A percentile compares a stretch with the other conserved stretches of the same genome.
Evolutionary conservation across 1,140 invertebrate species (phyloP).

Genomic region (Hirudo medicinalis): DNA sequence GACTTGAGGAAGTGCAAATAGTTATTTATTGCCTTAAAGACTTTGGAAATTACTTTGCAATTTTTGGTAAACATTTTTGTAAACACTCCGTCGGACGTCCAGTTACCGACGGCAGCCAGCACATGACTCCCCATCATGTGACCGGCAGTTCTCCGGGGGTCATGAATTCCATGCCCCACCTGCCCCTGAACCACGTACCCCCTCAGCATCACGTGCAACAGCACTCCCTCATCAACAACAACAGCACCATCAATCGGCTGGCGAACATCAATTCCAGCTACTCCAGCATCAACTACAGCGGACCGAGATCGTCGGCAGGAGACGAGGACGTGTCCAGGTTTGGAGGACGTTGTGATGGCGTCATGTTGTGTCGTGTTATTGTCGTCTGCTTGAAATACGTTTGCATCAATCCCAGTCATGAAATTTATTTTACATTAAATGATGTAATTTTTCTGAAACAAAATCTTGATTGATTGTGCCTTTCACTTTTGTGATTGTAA

Average conservation of each 20-base stretch:
- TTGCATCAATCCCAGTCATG: neutral
- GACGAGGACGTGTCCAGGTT: neutral
- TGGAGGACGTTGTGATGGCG: too few species aligned
- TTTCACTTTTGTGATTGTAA: too few species aligned
- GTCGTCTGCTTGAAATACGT: too few species aligned
- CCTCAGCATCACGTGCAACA: neutral
- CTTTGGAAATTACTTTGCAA: too few species aligned
- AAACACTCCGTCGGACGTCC: too few species aligned
- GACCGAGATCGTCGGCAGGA: neutral
- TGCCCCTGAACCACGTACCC: slow-evolving; percentile 7
- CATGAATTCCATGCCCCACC: slow-evolving; percentile 8
- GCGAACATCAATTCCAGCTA: slow-evolving; percentile 3
- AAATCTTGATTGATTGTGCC: too few species aligned
- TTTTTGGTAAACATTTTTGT: too few species aligned
- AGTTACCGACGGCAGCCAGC: slow-evolving; percentile 11
- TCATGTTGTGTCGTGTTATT: too few species aligned
- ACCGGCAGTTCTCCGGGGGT: neutral
- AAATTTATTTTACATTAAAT: too few species aligned
- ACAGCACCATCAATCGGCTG: slow-evolving; percentile 5
- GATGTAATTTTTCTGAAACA: too few species aligned
- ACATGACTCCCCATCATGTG: slow-evolving; percentile 4
- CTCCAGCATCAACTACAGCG: slow-evolving; percentile 13
- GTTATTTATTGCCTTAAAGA: too few species aligned
- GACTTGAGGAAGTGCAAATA: neutral
- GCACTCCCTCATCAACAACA: slow-evolving; percentile 5